phyloP scores from a whole-genome alignment of 1,140 invertebrate genomes.

The Chironomus tepperi region DNA sequence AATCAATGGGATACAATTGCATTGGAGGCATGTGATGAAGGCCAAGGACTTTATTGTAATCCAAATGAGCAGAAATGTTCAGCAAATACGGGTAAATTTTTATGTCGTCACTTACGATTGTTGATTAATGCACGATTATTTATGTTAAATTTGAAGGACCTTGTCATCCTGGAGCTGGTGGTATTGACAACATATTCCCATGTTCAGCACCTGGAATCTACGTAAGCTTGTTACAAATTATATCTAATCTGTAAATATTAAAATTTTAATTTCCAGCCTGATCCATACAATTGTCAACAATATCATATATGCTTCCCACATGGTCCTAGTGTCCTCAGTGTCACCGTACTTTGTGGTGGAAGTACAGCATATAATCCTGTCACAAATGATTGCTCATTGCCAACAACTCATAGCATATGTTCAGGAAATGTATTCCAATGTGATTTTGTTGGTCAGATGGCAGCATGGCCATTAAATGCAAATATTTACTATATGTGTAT shows the following conservation, averaged over 20 bases:
- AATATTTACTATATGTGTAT: constrained; percentile 41
- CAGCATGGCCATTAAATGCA: constrained; percentile 34
- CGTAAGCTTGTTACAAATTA: not conserved
- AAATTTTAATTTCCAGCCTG: constrained; percentile 31
- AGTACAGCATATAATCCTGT: constrained; percentile 34
- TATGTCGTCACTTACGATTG: not conserved
- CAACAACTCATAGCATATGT: constrained; percentile 31
- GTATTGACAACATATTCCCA: constrained; percentile 34
- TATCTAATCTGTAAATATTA: not conserved
- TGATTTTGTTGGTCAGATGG: constrained; percentile 33
- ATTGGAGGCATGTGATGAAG: constrained; percentile 36
- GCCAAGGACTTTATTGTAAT: constrained; percentile 38
- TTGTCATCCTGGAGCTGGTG: constrained; percentile 35
- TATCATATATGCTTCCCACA: constrained; percentile 40
- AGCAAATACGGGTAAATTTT: constrained; percentile 31
- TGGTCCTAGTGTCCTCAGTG: constrained; percentile 33
- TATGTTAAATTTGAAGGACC: constrained; percentile 26
- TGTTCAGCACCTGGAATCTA: constrained; percentile 32
- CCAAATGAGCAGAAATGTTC: constrained; percentile 32
- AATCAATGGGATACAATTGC: constrained; percentile 38
- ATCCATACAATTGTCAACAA: constrained; percentile 39
- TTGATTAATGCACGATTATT: no score
- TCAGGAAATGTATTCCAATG: constrained; percentile 31
- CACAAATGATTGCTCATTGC: constrained; percentile 36
- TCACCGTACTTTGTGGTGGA: constrained; percentile 35